Conservation (phyloP, 2,113 vertebrate species). For the Phylloscopus whistleri region DNA sequence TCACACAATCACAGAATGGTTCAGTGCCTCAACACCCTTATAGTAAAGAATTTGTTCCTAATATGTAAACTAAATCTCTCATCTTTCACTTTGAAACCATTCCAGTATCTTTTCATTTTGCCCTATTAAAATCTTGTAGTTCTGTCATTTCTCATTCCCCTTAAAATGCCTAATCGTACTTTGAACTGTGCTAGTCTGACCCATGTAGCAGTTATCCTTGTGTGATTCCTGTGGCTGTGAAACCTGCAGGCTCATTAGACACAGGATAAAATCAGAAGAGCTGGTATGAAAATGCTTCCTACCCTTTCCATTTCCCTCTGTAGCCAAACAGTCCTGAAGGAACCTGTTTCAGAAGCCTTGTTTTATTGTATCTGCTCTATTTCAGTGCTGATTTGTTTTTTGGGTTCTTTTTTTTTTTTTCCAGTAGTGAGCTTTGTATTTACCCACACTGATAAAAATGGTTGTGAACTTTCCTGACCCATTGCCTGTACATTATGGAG, state of each 20-base stretch:
- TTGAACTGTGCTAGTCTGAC: neutral
- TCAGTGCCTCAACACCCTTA: neutral
- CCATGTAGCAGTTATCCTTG: neutral
- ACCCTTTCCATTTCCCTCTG: neutral
- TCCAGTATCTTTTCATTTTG: neutral
- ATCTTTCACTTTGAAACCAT: neutral
- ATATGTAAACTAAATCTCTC: neutral
- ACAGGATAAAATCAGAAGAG: neutral
- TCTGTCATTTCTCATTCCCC: neutral
- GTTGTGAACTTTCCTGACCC: constrained; percentile 25
- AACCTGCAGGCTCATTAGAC: neutral
- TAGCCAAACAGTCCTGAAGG: neutral
- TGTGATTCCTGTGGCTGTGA: neutral
- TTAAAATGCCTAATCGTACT: neutral
- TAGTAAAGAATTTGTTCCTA: neutral
- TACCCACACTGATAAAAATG: neutral
- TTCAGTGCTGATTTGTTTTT: neutral
- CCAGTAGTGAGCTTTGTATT: neutral
- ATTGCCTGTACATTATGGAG: neutral
- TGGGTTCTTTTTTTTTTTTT: neutral
- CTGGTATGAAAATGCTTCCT: neutral
- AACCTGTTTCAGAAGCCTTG: neutral
- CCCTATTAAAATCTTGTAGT: neutral
- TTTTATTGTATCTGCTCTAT: neutral
- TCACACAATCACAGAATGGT: neutral